Base-by-base conservation (phyloP, 1,140 invertebrate species). In the Drosophila murphyi region DNA sequence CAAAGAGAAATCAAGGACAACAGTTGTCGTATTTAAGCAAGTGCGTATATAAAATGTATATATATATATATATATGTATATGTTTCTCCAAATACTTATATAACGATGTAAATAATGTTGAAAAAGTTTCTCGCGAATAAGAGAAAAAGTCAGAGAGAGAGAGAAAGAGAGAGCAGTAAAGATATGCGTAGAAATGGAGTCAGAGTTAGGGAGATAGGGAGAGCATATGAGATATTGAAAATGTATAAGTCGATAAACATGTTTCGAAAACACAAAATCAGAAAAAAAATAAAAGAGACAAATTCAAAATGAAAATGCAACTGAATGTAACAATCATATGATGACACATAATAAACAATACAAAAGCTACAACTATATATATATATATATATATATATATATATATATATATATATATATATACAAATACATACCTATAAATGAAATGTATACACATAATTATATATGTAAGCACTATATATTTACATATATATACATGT, bases 281-380 rank as follows among this genome's bases (percentile, higher is more conserved):
- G 39, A 48, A 2, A 34, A 34, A 57, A 52, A n/a, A 43, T 20
- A 47, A 0, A 43, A 32, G 47, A 55, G 28, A 39, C 51, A 48
- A 20, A 51, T 67, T 68, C 20, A 20, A 20, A 20, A 20, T 54
- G 20, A 45, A 61, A 29, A 50, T 34, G 47, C 34, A 88, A 87
- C 83, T 78, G 70, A 88, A 88, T 80, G 83, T 87, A 88, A 87
- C 83, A 87, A 87, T 87, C 83, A 87, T 88, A 74, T 76, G 59
- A 88, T 76, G 83, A 87, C 83, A 87, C 76, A 87, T 87, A 87
- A 87, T 80, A 20, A 57, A 29, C 54, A 69, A 68, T 69, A 61
- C 41, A 51, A 67, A 35, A 73, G 50, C 47, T 75, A 71, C 51
- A 79, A 62, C 60, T 56, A 39, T 29, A 47, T 54, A 35, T 47